Conservation (phyloP, 2,113 vertebrate genomes). For the Synchiropus splendidus region DNA sequence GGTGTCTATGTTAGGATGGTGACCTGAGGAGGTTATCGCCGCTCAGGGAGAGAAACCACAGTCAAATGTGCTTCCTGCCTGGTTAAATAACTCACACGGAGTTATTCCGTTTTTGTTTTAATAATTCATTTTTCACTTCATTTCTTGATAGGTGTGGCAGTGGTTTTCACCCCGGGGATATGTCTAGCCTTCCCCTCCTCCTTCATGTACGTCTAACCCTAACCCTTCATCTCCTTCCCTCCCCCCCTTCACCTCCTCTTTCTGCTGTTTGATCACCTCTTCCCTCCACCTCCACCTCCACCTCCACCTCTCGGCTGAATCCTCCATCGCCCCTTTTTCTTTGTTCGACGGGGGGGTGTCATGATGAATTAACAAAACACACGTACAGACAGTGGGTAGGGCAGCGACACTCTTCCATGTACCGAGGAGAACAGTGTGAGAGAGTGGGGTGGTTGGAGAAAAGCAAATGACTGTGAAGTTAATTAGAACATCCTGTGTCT, state of each 20-base stretch:
- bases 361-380: slow-evolving; percentile 49
- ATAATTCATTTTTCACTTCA: too few species aligned
- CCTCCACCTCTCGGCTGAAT: neutral
- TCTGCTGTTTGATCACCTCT: slow-evolving; percentile 30
- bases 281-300: neutral
- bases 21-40: too few species aligned
- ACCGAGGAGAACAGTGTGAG: slow-evolving; percentile 24
- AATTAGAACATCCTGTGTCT: slow-evolving; percentile 71
- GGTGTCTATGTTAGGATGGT: too few species aligned
- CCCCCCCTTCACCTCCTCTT: too few species aligned
- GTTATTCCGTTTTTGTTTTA: too few species aligned
- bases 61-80: too few species aligned
- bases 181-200: slow-evolving; percentile 9
- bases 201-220: slow-evolving; percentile 10
- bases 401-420: slow-evolving; percentile 31
- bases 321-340: slow-evolving; percentile 13
- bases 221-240: neutral
- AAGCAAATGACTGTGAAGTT: slow-evolving; percentile 62
- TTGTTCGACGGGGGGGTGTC: slow-evolving; percentile 13
- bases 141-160: too few species aligned
- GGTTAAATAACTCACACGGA: too few species aligned
- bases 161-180: too few species aligned
- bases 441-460: slow-evolving; percentile 9
- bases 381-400: slow-evolving; percentile 35
- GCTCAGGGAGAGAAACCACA: too few species aligned